These are phyloP conservation scores for Etheostoma perlongum DNA, from an alignment of 2,797 vertebrate genomes.

Conservation along the genomic window DNA sequence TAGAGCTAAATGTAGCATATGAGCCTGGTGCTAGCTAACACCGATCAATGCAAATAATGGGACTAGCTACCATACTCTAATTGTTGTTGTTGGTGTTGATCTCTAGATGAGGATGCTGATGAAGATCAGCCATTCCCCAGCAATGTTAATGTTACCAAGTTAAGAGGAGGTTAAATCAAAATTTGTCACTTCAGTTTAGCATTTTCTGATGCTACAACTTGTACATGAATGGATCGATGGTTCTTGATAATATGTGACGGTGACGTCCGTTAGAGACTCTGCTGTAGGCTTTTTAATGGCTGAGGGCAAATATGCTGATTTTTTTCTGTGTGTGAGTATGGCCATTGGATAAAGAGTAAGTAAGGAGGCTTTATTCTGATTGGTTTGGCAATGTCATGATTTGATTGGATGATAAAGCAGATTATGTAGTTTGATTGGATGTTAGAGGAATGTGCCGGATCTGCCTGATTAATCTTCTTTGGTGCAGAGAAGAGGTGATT, in stretches of 20 bases:
- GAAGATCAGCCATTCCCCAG: background rate
- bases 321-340: slow-evolving; percentile 23
- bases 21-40: slow-evolving; percentile 14
- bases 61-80: background rate
- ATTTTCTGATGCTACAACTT: background rate
- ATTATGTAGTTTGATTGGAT: slow-evolving; percentile 60
- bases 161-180: background rate
- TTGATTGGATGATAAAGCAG: slow-evolving; percentile 66
- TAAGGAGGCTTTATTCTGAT: slow-evolving; percentile 57
- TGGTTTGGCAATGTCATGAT: slow-evolving; percentile 43
- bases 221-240: background rate
- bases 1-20: slow-evolving; percentile 23
- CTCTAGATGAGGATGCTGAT: slow-evolving; percentile 12
- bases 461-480: slow-evolving; percentile 58
- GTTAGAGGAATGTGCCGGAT: slow-evolving; percentile 49
- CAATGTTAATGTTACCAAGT: background rate
- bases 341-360: slow-evolving; percentile 40
- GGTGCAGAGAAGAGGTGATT: slow-evolving; percentile 45
- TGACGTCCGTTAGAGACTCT: background rate
- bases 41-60: slow-evolving; percentile 55
- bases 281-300: slow-evolving; percentile 46
- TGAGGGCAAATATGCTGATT: slow-evolving; percentile 12
- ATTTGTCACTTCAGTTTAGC: background rate
- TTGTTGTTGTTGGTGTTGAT: slow-evolving; percentile 31
- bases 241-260: background rate